Conservation (phyloP, 2,797 vertebrate species). For the Rhinichthys osculus region DNA sequence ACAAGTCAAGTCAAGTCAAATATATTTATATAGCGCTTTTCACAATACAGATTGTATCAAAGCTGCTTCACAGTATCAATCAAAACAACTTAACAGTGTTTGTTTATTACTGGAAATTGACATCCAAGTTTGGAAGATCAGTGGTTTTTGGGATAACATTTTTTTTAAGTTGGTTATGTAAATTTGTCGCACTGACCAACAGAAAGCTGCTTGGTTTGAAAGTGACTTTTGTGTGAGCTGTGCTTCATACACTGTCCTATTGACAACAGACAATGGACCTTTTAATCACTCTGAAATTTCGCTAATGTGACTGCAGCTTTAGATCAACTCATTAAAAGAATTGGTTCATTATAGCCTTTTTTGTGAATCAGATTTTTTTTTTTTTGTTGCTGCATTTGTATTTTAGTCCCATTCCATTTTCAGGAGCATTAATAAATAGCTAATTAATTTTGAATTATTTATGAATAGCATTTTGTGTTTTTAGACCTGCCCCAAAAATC, state of each 20-base stretch:
- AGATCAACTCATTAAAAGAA: background rate
- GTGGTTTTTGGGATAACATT: too few relatives aligned
- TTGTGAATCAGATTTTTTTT: background rate
- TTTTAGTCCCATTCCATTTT: background rate
- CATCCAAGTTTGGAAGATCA: too few relatives aligned
- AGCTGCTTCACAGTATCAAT: too few relatives aligned
- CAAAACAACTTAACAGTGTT: too few relatives aligned
- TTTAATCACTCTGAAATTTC: background rate
- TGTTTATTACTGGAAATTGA: too few relatives aligned
- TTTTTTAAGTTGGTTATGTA: background rate
- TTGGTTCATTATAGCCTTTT: background rate
- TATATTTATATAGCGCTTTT: too few relatives aligned
- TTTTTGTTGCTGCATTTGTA: background rate
- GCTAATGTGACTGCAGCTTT: background rate
- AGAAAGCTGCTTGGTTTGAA: background rate
- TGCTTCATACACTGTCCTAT: background rate
- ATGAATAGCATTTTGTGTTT: constrained; percentile 11
- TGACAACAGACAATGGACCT: background rate
- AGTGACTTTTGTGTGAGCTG: background rate
- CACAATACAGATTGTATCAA: too few relatives aligned
- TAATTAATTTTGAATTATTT: constrained; percentile 24
- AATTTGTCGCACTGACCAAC: background rate
- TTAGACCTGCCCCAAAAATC: constrained; percentile 11
- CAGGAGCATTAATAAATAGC: background rate
- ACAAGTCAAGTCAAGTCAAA: too few relatives aligned